These are phyloP conservation scores for Caiman crocodilus DNA, from an alignment of 2,797 vertebrate species.

Conservation along the genomic window DNA sequence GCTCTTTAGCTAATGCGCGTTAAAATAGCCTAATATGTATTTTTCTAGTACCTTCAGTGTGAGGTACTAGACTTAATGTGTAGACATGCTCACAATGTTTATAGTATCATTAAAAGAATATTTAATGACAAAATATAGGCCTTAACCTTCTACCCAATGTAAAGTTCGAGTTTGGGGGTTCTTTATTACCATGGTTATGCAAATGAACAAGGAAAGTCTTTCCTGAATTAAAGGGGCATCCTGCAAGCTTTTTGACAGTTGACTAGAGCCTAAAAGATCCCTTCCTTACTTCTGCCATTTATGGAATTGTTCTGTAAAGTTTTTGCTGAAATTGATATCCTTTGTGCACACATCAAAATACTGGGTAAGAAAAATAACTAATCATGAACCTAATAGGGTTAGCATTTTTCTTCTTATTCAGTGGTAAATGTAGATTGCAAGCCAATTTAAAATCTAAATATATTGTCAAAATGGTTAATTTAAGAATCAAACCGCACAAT, in stretches of 20 bases:
- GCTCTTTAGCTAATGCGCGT: too few relatives aligned
- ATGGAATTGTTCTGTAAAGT: background rate
- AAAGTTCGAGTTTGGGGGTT: fast-evolving
- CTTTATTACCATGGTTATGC: background rate
- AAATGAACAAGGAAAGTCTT: background rate
- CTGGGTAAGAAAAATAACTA: fast-evolving
- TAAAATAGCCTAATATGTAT: too few relatives aligned
- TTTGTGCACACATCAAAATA: background rate
- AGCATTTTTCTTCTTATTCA: background rate
- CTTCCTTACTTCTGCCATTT: fast-evolving
- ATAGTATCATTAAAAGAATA: background rate
- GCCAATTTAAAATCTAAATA: background rate
- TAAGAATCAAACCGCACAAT: background rate
- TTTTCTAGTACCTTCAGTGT: too few relatives aligned
- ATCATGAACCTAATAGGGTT: background rate
- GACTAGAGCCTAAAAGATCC: background rate
- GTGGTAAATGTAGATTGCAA: background rate
- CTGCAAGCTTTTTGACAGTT: fast-evolving
- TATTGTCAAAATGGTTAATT: background rate
- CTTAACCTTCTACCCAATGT: background rate
- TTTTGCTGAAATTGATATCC: fast-evolving
- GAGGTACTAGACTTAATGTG: background rate
- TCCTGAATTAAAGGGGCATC: fast-evolving
- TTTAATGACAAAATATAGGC: background rate
- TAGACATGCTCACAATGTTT: too few relatives aligned